Percentiles rank a stretch among this genome's conserved stretches.
Conservation (phyloP, 2,888 invertebrate species). For the Noctua janthe region DNA sequence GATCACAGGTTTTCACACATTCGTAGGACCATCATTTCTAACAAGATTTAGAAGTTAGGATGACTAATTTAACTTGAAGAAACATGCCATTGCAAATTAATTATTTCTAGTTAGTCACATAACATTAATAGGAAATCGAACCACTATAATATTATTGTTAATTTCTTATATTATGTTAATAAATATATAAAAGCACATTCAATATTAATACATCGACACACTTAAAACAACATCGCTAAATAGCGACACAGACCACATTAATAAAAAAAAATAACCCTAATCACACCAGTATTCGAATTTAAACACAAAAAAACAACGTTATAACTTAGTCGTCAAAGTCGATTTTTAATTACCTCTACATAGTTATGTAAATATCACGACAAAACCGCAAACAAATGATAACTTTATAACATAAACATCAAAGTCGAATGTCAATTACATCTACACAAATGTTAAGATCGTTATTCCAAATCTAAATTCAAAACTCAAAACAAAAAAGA, state of each 20-base stretch:
- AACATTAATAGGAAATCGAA: not conserved
- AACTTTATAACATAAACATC: not conserved
- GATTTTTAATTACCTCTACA: slow-evolving; percentile 79
- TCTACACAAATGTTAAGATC: not conserved
- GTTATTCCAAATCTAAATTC: slow-evolving; percentile 4
- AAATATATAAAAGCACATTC: slow-evolving; percentile 52
- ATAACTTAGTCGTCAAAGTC: not conserved
- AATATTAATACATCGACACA: slow-evolving; percentile 51
- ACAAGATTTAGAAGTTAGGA: not conserved
- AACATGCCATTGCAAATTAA: slow-evolving; percentile 13
- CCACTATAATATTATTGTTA: slow-evolving; percentile 15
- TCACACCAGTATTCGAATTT: not conserved
- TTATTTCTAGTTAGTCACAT: not conserved
- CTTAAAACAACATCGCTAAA: slow-evolving; percentile 48
- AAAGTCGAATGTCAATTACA: slow-evolving; percentile 60
- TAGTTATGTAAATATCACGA: not conserved
- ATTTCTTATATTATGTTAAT: slow-evolving; percentile 34
- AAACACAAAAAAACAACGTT: slow-evolving; percentile 1
- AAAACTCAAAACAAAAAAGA: slow-evolving; percentile 1
- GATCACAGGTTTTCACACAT: not conserved
- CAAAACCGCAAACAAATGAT: slow-evolving; percentile 5
- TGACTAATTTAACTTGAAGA: not conserved
- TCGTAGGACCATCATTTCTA: not conserved
- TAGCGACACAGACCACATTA: slow-evolving; percentile 40
- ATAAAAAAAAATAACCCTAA: slow-evolving; percentile 28